phyloP scores from a whole-genome alignment of 2,888 invertebrate species.

The Leucoptera coffeella region DNA sequence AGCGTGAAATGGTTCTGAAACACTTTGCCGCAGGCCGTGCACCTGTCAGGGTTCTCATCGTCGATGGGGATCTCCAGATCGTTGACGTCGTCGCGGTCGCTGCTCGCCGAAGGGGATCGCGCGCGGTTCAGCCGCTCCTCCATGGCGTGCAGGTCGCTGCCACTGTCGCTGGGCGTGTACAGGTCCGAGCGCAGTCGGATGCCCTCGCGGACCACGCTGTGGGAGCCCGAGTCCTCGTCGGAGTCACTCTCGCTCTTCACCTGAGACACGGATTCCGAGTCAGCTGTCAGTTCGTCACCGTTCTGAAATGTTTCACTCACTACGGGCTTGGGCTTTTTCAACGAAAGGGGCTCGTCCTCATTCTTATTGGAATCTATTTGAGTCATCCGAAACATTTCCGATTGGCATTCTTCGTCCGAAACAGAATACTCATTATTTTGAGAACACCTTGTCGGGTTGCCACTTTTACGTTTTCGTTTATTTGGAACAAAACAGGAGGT shows the following conservation, averaged over 20 bases:
- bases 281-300: conserved; percentile 30
- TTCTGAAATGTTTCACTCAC: conserved; percentile 40
- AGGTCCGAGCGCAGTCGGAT: conserved; percentile 36
- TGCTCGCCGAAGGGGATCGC: conserved; percentile 36
- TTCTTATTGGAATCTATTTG: conserved; percentile 30
- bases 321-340: conserved; percentile 43
- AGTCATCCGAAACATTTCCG: conserved; percentile 35
- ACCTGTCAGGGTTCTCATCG: conserved; percentile 79
- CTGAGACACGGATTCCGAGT: conserved; percentile 29
- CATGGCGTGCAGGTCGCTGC: conserved; percentile 44
- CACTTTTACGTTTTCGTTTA: conserved; percentile 73
- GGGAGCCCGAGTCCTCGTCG: conserved; percentile 41
- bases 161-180: conserved; percentile 46
- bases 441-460: conserved; percentile 74
- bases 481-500: conserved; percentile 46
- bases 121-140: conserved; percentile 48
- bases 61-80: conserved; percentile 77
- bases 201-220: conserved; percentile 42
- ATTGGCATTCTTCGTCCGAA: conserved; percentile 41
- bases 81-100: conserved; percentile 35
- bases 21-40: conserved; percentile 80
- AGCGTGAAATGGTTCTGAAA: conserved; percentile 89
- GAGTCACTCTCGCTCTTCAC: conserved; percentile 48
- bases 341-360: conserved; percentile 35
- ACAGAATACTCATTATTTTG: conserved; percentile 41